phyloP scores from a whole-genome alignment of 2,888 invertebrate genomes.

The Chrysopilus asiliformis region DNA sequence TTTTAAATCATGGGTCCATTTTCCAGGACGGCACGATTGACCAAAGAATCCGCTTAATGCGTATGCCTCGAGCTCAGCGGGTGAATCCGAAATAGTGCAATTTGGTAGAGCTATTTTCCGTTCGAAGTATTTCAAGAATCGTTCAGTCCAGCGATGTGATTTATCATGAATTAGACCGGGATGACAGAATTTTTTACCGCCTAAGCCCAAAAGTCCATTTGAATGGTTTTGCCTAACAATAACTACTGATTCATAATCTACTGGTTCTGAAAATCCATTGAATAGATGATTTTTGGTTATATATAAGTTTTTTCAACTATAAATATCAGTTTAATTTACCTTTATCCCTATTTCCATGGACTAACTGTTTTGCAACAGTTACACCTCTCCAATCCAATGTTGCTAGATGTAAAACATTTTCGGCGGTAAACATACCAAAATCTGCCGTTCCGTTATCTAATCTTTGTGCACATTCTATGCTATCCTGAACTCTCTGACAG shows the following conservation, averaged over 20 bases:
- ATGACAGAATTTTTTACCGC: constrained; percentile 46
- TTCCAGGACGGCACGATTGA: constrained; percentile 57
- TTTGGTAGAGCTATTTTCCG: constrained; percentile 22
- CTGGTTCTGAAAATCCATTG: constrained; percentile 37
- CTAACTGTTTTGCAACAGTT: constrained; percentile 38
- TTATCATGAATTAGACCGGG: constrained; percentile 43
- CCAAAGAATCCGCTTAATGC: constrained; percentile 50
- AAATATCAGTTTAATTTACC: neutral
- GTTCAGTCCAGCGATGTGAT: constrained; percentile 39
- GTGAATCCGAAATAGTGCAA: constrained; percentile 29
- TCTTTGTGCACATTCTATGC: constrained; percentile 47
- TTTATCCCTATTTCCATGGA: constrained; percentile 25
- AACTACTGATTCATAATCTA: constrained; percentile 46
- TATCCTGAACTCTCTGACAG: constrained; percentile 25
- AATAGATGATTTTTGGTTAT: too few species aligned
- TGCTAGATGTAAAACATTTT: constrained; percentile 44
- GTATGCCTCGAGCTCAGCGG: constrained; percentile 47
- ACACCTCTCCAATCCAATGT: constrained; percentile 35
- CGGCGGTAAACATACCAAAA: constrained; percentile 46
- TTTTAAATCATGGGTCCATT: constrained; percentile 44
- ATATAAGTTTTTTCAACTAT: neutral
- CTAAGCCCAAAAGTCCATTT: constrained; percentile 38
- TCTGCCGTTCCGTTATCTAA: constrained; percentile 41
- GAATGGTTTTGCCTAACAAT: constrained; percentile 39
- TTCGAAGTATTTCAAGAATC: constrained; percentile 48